Conservation (phyloP, 2,113 vertebrate genomes). For the Albula glossodonta region DNA sequence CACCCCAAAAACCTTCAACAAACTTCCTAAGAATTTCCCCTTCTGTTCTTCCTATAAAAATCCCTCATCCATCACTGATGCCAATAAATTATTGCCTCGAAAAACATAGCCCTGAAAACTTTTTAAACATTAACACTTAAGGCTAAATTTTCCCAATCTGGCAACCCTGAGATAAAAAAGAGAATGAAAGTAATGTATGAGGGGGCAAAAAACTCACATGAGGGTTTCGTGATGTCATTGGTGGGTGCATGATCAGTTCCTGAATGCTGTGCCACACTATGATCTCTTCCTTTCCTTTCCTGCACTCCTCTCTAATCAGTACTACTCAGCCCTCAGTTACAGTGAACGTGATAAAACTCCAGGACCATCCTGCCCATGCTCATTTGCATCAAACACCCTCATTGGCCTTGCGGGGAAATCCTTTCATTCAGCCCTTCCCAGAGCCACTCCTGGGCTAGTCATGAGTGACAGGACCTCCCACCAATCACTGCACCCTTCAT, state of each 20-base stretch:
- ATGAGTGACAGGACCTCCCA: too few species aligned
- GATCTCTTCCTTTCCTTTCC: not conserved
- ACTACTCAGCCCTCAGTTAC: not conserved
- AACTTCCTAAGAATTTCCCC: not conserved
- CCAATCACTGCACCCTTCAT: too few species aligned
- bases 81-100: not conserved
- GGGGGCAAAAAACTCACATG: slow-evolving; percentile 65
- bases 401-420: slow-evolving; percentile 36
- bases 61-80: too few species aligned
- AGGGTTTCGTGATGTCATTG: slow-evolving; percentile 55
- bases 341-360: not conserved
- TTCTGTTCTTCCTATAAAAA: not conserved
- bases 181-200: not conserved
- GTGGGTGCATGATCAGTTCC: slow-evolving; percentile 50
- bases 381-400: not conserved
- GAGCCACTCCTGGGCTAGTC: too few species aligned
- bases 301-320: too few species aligned
- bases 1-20: not conserved
- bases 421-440: not conserved
- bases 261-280: not conserved
- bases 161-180: not conserved
- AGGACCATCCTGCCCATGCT: not conserved
- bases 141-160: not conserved
- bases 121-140: not conserved
- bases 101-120: not conserved